These are phyloP conservation scores for Eledona agricola DNA, from an alignment of 2,888 invertebrate species.

Conservation along the genomic window DNA sequence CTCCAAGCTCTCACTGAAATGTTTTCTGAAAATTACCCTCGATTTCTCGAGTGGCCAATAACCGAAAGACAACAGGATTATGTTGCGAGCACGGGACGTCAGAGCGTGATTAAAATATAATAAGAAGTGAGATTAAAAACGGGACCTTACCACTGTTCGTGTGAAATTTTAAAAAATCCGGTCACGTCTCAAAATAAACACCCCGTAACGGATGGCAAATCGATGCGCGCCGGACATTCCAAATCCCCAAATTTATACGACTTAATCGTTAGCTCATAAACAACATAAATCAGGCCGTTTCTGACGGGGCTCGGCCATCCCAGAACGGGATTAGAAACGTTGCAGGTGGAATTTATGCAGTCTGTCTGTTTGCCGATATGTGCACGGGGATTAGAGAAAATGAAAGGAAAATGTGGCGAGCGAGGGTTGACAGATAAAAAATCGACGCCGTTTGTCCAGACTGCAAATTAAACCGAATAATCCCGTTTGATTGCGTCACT, in stretches of 20 bases:
- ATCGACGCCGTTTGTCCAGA: conserved; percentile 10
- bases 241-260: conserved; percentile 6
- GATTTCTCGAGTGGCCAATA: conserved; percentile 1
- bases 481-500: conserved; percentile 27
- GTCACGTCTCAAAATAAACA: not conserved
- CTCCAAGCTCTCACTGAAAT: no score
- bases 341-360: conserved; percentile 24
- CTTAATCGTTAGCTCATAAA: conserved; percentile 13
- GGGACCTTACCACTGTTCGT: no score
- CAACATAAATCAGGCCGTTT: conserved; percentile 1
- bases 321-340: conserved; percentile 10
- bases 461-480: conserved; percentile 20
- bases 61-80: conserved; percentile 4
- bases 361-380: conserved; percentile 24
- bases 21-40: no score
- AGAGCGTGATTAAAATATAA: conserved; percentile 1
- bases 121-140: conserved; percentile 5
- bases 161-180: conserved; percentile 9
- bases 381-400: conserved; percentile 33
- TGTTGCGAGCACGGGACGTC: conserved; percentile 1
- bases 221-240: conserved; percentile 2
- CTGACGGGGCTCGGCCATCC: not conserved
- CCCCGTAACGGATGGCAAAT: no score
- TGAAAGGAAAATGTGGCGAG: conserved; percentile 35
- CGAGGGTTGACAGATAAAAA: conserved; percentile 17